phyloP scores from a whole-genome alignment of 2,113 vertebrate species.

The Heloderma charlesbogerti region DNA sequence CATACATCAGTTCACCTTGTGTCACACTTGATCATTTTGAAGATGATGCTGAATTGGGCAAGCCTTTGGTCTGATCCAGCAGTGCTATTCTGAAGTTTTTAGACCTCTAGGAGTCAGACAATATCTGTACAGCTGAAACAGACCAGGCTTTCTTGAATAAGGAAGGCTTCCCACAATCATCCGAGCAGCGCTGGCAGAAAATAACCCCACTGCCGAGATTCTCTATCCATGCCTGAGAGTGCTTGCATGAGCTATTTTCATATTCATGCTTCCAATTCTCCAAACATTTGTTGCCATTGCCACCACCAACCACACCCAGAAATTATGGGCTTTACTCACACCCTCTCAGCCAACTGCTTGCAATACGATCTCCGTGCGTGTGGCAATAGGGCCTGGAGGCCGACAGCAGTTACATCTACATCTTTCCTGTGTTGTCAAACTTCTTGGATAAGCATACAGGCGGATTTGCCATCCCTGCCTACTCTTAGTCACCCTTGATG shows the following conservation, averaged over 20 bases:
- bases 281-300: background rate
- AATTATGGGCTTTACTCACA: constrained; percentile 7
- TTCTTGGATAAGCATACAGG: background rate
- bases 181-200: background rate
- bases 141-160: no score
- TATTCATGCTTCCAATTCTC: background rate
- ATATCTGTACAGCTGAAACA: no score
- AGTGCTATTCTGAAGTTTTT: no score
- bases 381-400: constrained; percentile 1
- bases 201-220: background rate
- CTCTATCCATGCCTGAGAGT: background rate
- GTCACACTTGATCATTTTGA: no score
- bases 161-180: background rate
- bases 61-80: no score
- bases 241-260: background rate
- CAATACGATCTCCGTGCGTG: background rate
- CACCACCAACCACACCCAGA: constrained; percentile 3
- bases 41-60: no score
- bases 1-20: no score
- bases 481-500: background rate
- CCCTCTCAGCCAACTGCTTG: background rate
- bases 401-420: background rate
- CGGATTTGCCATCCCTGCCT: background rate
- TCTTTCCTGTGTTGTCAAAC: background rate
- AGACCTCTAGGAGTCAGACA: no score